Evolutionary conservation across 1,140 invertebrate genomes (phyloP), one percentile per base, ranked within the genome.

Genomic region (Drosophila lini): DNA sequence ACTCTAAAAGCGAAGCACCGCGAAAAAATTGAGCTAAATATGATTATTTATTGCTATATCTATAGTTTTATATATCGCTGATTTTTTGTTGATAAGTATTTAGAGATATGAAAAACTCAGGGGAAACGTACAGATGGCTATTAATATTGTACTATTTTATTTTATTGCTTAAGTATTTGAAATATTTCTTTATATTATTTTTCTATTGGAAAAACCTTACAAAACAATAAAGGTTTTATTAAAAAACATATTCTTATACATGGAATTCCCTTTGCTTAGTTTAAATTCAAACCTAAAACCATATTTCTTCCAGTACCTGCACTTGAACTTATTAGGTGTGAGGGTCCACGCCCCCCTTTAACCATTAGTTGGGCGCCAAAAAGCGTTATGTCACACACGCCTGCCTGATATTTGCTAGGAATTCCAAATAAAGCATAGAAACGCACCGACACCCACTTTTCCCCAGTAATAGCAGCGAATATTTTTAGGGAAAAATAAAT

Each of bases 371-470:
- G 60, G 15, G 40, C n/a, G 5, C 32, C 44, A 9, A 28, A 25
- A 22, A 22, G 7, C 64, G n/a, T 84, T 83, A 83, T 82, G 63
- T 83, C 80, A 81, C 34, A 47, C 16, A 34, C 16, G 28, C 11
- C 52, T 10, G 16, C 19, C 8, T 6, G 13, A 71, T 70, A 70
- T 70, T 71, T 48, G 68, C 68, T 41, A n/a, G 16, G 22, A 74
- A 74, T 45, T 60, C 34, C 48, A 48, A 45, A 69, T 40, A 52
- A 45, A 53, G 44, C 58, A 60, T 44, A 58, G 62, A 44, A 42
- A 16, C 7, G 34, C 48, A 50, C 3, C 47, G 40, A 73, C 65
- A 59, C 53, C 69, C 69, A 70, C 69, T 59, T 70, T 59, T 32
- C 11, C 13, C 15, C 47, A 63, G 22, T 65, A 62, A 56, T 55